A percentile compares a stretch with the other conserved stretches of the same genome.
Conservation (phyloP, 2,888 invertebrate species). For the Sclerodermus sp. region DNA sequence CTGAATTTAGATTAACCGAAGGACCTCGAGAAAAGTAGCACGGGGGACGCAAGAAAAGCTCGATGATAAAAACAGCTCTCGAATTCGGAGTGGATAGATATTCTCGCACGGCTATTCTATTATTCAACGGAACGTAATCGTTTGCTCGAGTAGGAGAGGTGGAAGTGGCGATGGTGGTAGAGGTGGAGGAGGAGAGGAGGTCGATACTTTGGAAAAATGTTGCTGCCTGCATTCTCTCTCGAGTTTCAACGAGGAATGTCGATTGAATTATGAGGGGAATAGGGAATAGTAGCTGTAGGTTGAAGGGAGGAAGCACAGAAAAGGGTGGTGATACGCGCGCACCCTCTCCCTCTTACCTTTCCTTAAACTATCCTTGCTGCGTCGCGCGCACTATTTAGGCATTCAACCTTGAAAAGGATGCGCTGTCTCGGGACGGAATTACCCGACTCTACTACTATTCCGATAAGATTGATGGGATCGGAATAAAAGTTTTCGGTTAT, state of each 20-base stretch:
- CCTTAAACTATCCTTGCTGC: too few relatives aligned
- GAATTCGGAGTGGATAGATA: slow-evolving; percentile 12
- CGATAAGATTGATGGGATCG: too few relatives aligned
- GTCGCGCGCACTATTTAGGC: too few relatives aligned
- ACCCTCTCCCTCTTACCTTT: too few relatives aligned
- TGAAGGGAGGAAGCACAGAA: too few relatives aligned
- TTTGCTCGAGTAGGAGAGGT: slow-evolving; percentile 7
- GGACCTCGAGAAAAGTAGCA: slow-evolving; percentile 23
- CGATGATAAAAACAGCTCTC: slow-evolving; percentile 18
- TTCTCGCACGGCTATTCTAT: slow-evolving; percentile 19
- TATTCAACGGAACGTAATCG: slow-evolving; percentile 22
- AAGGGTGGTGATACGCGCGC: too few relatives aligned
- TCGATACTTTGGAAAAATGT: slow-evolving; percentile 7
- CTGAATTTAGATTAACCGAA: slow-evolving; percentile 35
- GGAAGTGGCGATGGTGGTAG: slow-evolving; percentile 19
- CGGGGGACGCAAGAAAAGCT: slow-evolving; percentile 9
- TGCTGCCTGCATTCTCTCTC: not conserved
- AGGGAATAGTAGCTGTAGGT: too few relatives aligned
- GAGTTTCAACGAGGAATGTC: not conserved
- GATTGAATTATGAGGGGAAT: too few relatives aligned
- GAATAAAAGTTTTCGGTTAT: too few relatives aligned
- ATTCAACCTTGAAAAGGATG: too few relatives aligned
- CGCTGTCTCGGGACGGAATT: too few relatives aligned
- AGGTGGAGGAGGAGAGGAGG: slow-evolving; percentile 11
- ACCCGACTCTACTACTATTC: too few relatives aligned